Evolutionary conservation across 2,113 vertebrate genomes (phyloP).

Genomic region (human): GRCh38 chr9:3469001-3469500

Average conservation of each 20-base stretch:
- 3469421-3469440: not conserved
- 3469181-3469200: not conserved
- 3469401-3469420: constrained; percentile 5
- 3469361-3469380: constrained; percentile 4
- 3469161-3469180: not conserved
- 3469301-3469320: not conserved
- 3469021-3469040: constrained; percentile 36
- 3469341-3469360: constrained; percentile 19
- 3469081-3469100: not conserved
- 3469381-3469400: constrained; percentile 34
- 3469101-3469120: constrained; percentile 30
- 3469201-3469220: not conserved
- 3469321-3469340: not conserved
- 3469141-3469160: constrained; percentile 34
- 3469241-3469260: not conserved
- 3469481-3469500: not conserved
- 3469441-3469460: not conserved
- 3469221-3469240: not conserved
- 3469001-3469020: constrained; percentile 22
- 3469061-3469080: constrained; percentile 9
- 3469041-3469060: not conserved
- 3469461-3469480: not conserved
- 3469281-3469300: not conserved
- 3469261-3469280: not conserved
- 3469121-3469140: constrained; percentile 20